Evolutionary conservation across 2,113 vertebrate genomes (phyloP), one percentile per base, ranked within the genome.

Genomic region (Eulemur macaco): DNA sequence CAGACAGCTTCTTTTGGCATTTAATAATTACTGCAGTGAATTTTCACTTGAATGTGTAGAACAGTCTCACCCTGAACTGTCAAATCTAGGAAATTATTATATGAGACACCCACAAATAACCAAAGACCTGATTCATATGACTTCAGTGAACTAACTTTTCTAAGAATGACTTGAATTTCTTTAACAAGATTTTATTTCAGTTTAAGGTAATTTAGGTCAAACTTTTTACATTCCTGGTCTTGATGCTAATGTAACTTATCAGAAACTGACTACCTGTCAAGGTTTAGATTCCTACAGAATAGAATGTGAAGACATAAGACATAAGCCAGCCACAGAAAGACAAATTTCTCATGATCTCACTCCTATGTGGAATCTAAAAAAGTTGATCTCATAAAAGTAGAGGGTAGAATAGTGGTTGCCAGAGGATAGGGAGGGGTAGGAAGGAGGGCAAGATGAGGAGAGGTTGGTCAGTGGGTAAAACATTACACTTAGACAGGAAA

Each of bases 121-220:
- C 42, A 83, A 78, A 60, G 60, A 84, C 83, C 39, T 39, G 29
- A 74, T 69, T 86, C 37, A 34, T 81, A 17, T 29, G 77, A 68
- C 37, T 78, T 34, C 34, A 47, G 54, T 11, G 17, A 91, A 50
- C 25, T 58, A 47, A 54, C 7, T 92, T 96, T 47, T 34, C 73
- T 50, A 76, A 74, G 47, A 91, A 64, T 42, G 20, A 74, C 31
- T 93, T 58, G 37, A 58, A 42, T 94, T 90, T 78, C 66, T 94
- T 92, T 85, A 94, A 42, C 84, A 74, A 14, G 6, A 54, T 76
- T 95, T 94, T 63, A 88, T 86, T 97, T 95, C n/a, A 66, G 3
- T 52, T 82, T 85, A 80, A 82, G 52, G 29, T 68, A 13, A 84
- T 86, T 50, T 91, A 68, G 81, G 54, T 56, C 2, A 82, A 37